phyloP scores from a whole-genome alignment of 2,888 invertebrate species.

The Penaeus monodon region DNA sequence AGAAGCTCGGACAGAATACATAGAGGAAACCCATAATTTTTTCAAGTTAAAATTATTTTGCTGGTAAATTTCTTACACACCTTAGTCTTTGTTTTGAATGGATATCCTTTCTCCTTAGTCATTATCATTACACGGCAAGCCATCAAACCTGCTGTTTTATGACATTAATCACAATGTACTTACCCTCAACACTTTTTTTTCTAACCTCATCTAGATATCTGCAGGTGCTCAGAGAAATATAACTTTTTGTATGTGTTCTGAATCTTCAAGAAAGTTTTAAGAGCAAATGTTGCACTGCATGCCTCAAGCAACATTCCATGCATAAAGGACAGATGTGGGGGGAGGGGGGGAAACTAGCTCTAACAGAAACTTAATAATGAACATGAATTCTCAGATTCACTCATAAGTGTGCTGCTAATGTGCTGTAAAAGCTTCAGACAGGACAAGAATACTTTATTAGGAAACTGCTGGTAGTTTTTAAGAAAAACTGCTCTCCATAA shows the following conservation, averaged over 20 bases:
- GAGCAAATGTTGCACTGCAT: slow-evolving; percentile 46
- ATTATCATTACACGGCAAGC: too few relatives aligned
- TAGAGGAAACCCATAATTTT: slow-evolving; percentile 15
- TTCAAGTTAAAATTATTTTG: neutral
- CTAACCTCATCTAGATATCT: slow-evolving; percentile 20
- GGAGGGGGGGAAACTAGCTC: slow-evolving; percentile 34
- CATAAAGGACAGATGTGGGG: slow-evolving; percentile 31
- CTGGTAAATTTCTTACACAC: neutral
- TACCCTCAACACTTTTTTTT: neutral
- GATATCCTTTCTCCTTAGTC: too few relatives aligned
- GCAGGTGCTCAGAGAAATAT: slow-evolving; percentile 27
- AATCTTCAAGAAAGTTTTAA: neutral
- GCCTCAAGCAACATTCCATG: slow-evolving; percentile 58
- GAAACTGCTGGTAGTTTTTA: neutral
- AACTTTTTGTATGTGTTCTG: neutral
- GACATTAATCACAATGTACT: too few relatives aligned
- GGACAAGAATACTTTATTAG: slow-evolving; percentile 24
- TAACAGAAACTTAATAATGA: slow-evolving; percentile 33
- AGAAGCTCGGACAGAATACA: slow-evolving; percentile 11
- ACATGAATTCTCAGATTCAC: slow-evolving; percentile 4
- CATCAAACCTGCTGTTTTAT: too few relatives aligned
- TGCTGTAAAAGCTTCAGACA: slow-evolving; percentile 42
- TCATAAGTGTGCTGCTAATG: slow-evolving; percentile 32
- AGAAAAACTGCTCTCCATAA: neutral
- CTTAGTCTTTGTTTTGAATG: too few relatives aligned